phyloP scores from a whole-genome alignment of 2,797 vertebrate genomes.

The Tadarida brasiliensis region DNA sequence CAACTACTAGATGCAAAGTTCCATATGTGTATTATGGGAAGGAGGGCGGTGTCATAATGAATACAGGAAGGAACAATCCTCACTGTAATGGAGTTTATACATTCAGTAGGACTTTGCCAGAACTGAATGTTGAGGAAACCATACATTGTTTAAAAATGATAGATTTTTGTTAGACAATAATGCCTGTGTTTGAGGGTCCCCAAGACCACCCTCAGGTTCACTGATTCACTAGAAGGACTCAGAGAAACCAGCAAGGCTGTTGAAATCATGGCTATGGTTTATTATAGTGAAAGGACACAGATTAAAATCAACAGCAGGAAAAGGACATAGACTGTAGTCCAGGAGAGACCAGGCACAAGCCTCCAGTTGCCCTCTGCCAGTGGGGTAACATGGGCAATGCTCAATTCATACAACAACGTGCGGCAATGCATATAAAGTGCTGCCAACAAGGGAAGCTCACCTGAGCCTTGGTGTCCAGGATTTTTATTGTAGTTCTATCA shows the following conservation, averaged over 20 bases:
- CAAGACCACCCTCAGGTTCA: neutral
- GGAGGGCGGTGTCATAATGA: neutral
- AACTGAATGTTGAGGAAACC: neutral
- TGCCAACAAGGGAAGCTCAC: neutral
- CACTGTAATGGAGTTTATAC: neutral
- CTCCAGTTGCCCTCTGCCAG: neutral
- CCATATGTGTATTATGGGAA: neutral
- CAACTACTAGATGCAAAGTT: neutral
- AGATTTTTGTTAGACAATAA: neutral
- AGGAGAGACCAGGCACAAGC: neutral
- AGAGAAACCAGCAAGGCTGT: neutral
- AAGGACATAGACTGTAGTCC: neutral
- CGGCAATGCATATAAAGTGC: neutral
- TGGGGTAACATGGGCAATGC: too few relatives aligned
- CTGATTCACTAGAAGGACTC: neutral
- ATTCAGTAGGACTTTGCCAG: neutral
- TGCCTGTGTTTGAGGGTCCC: neutral
- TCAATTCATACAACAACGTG: neutral
- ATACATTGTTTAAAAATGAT: neutral
- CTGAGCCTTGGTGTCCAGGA: neutral
- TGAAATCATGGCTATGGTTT: neutral
- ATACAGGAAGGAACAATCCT: neutral
- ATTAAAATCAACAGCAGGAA: neutral
- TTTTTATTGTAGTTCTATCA: neutral
- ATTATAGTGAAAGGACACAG: neutral